Base-by-base conservation (phyloP, 2,113 vertebrate species). In the Spizaetus ornatus region DNA sequence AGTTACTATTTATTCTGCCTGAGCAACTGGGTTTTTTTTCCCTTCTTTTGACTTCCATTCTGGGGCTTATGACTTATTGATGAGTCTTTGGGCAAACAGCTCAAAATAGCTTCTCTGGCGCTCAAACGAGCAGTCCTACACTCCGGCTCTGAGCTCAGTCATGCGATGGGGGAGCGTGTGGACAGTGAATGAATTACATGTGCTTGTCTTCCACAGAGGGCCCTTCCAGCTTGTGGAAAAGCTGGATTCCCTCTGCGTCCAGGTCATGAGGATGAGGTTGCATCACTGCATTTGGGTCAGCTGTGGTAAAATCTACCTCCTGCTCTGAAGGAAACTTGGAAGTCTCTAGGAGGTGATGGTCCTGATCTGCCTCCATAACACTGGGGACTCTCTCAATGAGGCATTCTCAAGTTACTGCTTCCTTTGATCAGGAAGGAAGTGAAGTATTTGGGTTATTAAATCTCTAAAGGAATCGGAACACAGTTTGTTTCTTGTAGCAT, bases 51-150 rank as follows among this genome's bases (percentile, higher is more conserved):
- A 95, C 95, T 95, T 97, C 86, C 82, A 80, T 95, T 95, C 84
- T 86, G 88, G 76, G 94, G 20, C 84, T 95, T 95, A 97, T 97
- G 97, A 96, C 88, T 97, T 97, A 97, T 93, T 97, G 96, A 97
- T 97, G 95, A 97, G 87, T 96, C 96, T 96, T 94, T 82, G 78
- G 93, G 95, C 95, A 97, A 92, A 93, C 84, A 93, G 93, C 97
- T 96, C 5, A 13, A 97, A 97, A 97, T 96, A 97, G 91, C 93
- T 96, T 38, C 76, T n/a, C 59, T 96, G 95, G 76, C 70, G 7
- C 96, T 97, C 80, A 91, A 91, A 83, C 50, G 91, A 97, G 91
- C 96, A 97, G 89, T 97, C 95, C 93, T 80, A 92, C 94, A 88
- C 91, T 78, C 14, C 5, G 1, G 42, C 94, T 82, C 90, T 4